Evolutionary conservation across 53 echinoderm and acorn worm genomes (phyloP).

Genomic region (Temnopleurus reevesii): DNA sequence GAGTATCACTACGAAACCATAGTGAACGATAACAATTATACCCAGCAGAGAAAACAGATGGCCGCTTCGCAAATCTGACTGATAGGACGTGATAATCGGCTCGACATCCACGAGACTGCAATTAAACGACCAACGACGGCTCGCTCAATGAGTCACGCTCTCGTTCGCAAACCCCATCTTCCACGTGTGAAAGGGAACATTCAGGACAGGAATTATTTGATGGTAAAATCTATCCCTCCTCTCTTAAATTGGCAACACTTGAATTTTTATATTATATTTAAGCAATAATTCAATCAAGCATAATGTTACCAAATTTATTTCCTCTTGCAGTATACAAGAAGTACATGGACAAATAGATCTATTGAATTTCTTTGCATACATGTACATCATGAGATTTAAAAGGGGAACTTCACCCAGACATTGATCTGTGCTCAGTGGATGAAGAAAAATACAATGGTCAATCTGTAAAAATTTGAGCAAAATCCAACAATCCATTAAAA

Average conservation of each 20-base stretch:
- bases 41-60: background rate
- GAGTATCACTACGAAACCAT: background rate
- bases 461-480: too few relatives aligned
- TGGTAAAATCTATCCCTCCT: background rate
- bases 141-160: conserved; percentile 33
- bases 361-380: too few relatives aligned
- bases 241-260: background rate
- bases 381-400: too few relatives aligned
- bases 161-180: background rate
- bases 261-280: too few relatives aligned
- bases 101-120: conserved; percentile 5
- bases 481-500: too few relatives aligned
- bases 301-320: too few relatives aligned
- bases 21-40: background rate
- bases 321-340: too few relatives aligned
- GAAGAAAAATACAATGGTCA: too few relatives aligned
- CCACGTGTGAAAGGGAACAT: background rate
- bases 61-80: background rate
- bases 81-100: conserved; percentile 8
- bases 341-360: too few relatives aligned
- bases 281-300: too few relatives aligned
- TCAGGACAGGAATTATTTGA: background rate
- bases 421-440: too few relatives aligned
- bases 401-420: too few relatives aligned
- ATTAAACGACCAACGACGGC: conserved; percentile 21